Evolutionary conservation across 2,888 invertebrate species (phyloP), one percentile per base, ranked within the genome.

Genomic region (Didymodactylos carnosus): DNA sequence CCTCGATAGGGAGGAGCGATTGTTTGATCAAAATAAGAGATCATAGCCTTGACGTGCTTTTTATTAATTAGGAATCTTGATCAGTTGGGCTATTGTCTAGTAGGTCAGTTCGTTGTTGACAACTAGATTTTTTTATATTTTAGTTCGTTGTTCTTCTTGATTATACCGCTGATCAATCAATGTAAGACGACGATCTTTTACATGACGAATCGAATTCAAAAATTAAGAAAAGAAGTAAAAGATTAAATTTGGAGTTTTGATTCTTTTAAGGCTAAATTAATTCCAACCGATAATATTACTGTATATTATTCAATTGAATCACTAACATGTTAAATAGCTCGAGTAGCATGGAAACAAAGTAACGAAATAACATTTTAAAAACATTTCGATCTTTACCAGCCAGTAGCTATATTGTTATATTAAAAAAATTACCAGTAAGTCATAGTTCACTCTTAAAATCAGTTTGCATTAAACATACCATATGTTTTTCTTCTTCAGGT

Each of bases 161-260:
- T 82, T 88, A 92, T 73, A 89, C 89, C 0, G 91, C 91, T 3
- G 93, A 93, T 82, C 89, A 91, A 80, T 88, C 89, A 39, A 89
- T 95, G 88, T 86, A 91, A 76, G 91, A 94, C 80, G 97, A 98
- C 86, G 98, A 98, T 13, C 87, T 91, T 35, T 91, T 95, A 0
- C 87, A 97, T 75, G 98, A 91, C 94, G 76, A 98, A 97, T 82
- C 88, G 97, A 74, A 88, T 98, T 40, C 98, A 99, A 82, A 95
- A 94, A 83, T 86, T 98, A 16, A 86, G 97, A 75, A 99, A 99
- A 84, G 93, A 94, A 81, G 84, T 84, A 75, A 70, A 39, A 40
- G 19, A 35, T 35, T 3, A n/a, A 3, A 6, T n/a, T 62, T 62
- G 29, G 13, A 51, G 25, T 70, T 51, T 7, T 27, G 14, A 14